phyloP scores from a whole-genome alignment of 1,140 invertebrate genomes.

The Notospermus geniculatus region DNA sequence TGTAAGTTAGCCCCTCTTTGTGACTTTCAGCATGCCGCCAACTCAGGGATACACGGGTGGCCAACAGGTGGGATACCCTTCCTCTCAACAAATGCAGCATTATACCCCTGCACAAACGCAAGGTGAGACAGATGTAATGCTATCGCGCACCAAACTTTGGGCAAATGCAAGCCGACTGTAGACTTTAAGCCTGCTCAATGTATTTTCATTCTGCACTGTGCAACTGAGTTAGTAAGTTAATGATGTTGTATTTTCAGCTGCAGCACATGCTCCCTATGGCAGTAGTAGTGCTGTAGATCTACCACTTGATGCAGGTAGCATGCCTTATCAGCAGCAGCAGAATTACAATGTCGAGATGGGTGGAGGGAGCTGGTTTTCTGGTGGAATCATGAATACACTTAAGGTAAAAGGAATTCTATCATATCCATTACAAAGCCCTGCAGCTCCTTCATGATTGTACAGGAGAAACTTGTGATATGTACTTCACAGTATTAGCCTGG shows the following conservation, averaged over 20 bases:
- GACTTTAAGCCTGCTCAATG: no score
- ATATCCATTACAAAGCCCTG: slow-evolving; percentile 1
- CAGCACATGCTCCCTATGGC: no score
- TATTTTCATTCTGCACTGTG: no score
- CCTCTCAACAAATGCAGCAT: background rate
- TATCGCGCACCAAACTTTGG: slow-evolving; percentile 5
- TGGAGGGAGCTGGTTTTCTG: background rate
- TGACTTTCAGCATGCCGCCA: slow-evolving; percentile 1
- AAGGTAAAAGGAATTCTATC: background rate
- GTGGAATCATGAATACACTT: background rate
- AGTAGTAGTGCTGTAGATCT: no score
- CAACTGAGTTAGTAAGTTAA: no score
- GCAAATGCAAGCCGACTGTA: no score
- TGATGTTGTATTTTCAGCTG: no score
- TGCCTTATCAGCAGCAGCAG: background rate
- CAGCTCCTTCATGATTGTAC: background rate
- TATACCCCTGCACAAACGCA: slow-evolving; percentile 15
- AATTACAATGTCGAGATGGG: slow-evolving; percentile 16
- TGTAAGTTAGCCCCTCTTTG: slow-evolving; percentile 9
- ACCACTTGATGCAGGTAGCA: background rate
- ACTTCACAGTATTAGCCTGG: no score
- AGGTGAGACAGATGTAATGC: slow-evolving; percentile 9
- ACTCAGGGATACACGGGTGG: no score
- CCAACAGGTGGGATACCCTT: background rate
- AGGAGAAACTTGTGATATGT: no score